Conservation (phyloP, 2,888 invertebrate species). For the Dichetophora obliterata region DNA sequence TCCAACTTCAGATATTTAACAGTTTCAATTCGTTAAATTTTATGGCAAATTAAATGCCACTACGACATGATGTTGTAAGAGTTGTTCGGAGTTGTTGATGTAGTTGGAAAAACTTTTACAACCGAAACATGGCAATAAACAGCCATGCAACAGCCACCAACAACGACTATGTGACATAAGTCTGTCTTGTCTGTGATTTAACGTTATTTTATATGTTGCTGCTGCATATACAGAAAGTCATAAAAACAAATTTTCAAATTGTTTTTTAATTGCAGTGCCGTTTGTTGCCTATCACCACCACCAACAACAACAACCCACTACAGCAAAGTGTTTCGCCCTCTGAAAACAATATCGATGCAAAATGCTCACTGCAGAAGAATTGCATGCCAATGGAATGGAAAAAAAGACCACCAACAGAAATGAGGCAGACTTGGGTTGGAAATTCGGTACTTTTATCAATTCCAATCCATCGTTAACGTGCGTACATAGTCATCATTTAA, state of each 20-base stretch:
- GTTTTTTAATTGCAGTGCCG: constrained; percentile 36
- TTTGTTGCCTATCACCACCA: not conserved
- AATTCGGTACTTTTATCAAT: not conserved
- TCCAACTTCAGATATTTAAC: not conserved
- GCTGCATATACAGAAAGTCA: constrained; percentile 19
- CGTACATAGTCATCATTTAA: constrained; percentile 26
- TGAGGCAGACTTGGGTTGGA: not conserved
- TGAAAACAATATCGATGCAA: not conserved
- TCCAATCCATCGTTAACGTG: not conserved
- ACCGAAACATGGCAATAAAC: constrained; percentile 23
- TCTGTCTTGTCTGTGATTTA: not conserved
- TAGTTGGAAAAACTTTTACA: constrained; percentile 19
- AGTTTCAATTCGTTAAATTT: constrained; percentile 1
- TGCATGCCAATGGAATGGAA: not conserved
- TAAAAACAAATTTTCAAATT: constrained; percentile 35
- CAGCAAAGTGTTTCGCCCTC: not conserved
- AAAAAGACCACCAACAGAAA: not conserved
- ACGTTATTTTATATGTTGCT: not conserved
- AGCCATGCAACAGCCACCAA: constrained; percentile 19
- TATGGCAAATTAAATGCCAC: constrained; percentile 27
- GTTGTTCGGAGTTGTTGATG: not conserved
- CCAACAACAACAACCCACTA: too few relatives aligned
- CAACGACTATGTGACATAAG: constrained; percentile 14
- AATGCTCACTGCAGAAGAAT: not conserved
- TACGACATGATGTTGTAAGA: constrained; percentile 1